These are phyloP conservation scores for Lycaon pictus DNA, from an alignment of 2,113 vertebrate species.

Conservation along the genomic window DNA sequence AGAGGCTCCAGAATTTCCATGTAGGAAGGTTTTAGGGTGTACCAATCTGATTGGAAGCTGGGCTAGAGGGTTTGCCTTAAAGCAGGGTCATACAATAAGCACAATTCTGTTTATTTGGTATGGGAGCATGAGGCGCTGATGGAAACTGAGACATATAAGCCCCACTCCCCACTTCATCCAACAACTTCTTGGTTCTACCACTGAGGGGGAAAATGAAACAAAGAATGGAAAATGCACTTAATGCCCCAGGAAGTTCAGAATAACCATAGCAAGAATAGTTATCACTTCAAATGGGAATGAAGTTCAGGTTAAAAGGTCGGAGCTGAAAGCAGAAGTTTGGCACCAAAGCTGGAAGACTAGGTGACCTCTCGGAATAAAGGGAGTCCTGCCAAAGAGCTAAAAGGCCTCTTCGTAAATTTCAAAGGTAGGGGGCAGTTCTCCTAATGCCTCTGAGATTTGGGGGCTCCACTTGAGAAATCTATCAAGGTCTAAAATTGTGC, in stretches of 20 bases:
- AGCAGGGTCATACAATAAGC: neutral
- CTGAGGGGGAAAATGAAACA: neutral
- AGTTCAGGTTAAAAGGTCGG: conserved; percentile 25
- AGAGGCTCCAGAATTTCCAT: neutral
- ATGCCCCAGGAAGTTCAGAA: neutral
- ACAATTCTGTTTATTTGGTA: neutral
- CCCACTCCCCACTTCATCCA: neutral
- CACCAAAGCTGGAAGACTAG: neutral
- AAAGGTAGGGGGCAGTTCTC: neutral
- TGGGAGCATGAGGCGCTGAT: neutral
- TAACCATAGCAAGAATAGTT: neutral
- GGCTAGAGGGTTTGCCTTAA: neutral
- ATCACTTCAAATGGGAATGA: neutral
- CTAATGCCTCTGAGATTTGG: neutral
- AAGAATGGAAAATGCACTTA: neutral
- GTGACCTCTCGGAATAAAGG: neutral
- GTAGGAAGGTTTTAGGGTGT: neutral
- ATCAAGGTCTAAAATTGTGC: neutral
- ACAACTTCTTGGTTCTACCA: neutral
- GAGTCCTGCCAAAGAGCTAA: conserved; percentile 7
- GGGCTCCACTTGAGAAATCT: neutral
- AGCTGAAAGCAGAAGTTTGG: neutral
- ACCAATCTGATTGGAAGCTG: neutral
- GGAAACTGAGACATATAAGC: neutral
- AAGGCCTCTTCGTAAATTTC: neutral